A percentile compares a stretch with the other conserved stretches of the same genome.
Conservation (phyloP, 2,888 invertebrate species). For the Meliscaeva auricollis region DNA sequence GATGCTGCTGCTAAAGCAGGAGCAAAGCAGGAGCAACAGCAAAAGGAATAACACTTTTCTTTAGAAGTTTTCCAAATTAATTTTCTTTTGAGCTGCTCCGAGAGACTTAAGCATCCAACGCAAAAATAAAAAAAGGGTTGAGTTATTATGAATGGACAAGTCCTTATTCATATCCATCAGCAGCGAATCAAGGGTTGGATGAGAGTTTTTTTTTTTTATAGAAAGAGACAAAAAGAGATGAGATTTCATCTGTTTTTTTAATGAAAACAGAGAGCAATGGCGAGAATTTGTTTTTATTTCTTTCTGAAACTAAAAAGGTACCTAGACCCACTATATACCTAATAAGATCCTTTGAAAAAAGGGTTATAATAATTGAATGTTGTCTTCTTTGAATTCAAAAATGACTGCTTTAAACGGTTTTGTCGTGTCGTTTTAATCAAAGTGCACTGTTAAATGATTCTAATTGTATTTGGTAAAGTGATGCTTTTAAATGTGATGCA, state of each 20-base stretch:
- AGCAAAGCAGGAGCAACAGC: slow-evolving; percentile 8
- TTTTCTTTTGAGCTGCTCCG: slow-evolving; percentile 70
- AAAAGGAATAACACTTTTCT: slow-evolving; percentile 69
- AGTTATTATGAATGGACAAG: slow-evolving; percentile 70
- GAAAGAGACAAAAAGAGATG: neutral
- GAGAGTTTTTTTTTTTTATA: slow-evolving; percentile 11
- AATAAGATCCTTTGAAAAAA: slow-evolving; percentile 52
- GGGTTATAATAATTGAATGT: slow-evolving; percentile 39
- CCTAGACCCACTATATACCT: neutral
- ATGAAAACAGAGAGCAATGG: slow-evolving; percentile 48
- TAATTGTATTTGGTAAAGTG: slow-evolving; percentile 66
- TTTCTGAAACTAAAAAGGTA: slow-evolving; percentile 30
- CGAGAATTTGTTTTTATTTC: slow-evolving; percentile 42
- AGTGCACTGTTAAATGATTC: slow-evolving; percentile 59
- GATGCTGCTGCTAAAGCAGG: neutral
- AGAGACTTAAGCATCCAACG: slow-evolving; percentile 2
- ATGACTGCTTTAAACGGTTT: slow-evolving; percentile 13
- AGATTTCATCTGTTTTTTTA: slow-evolving; percentile 49
- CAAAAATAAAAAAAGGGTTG: slow-evolving; percentile 18
- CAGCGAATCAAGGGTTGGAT: slow-evolving; percentile 10
- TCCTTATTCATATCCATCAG: slow-evolving; percentile 60
- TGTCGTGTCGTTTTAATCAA: slow-evolving; percentile 28
- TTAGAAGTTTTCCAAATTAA: slow-evolving; percentile 71
- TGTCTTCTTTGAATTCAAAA: slow-evolving; percentile 10
- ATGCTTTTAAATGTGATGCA: slow-evolving; percentile 57